Evolutionary conservation across 2,888 invertebrate species (phyloP).

Genomic region (Agrotis ipsilon): DNA sequence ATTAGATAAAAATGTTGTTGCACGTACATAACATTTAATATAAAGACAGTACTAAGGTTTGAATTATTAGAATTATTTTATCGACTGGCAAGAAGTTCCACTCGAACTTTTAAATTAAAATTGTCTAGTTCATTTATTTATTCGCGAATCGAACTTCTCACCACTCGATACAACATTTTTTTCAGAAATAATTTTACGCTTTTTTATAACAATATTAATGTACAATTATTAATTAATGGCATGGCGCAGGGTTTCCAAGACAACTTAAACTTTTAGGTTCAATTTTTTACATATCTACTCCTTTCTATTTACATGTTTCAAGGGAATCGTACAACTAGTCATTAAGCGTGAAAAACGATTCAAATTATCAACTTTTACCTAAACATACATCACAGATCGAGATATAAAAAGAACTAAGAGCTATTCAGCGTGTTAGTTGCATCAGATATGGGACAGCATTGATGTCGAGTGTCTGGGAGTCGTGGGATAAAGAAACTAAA

Average conservation of each 20-base stretch:
- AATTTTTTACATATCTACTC: constrained; percentile 71
- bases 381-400: constrained; percentile 90
- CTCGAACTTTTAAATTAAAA: constrained; percentile 41
- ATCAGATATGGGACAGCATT: constrained; percentile 43
- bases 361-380: constrained; percentile 88
- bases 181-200: constrained; percentile 51
- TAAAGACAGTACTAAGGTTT: constrained; percentile 53
- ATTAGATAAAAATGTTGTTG: constrained; percentile 74
- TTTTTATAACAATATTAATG: constrained; percentile 58
- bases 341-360: constrained; percentile 82
- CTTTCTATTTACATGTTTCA: constrained; percentile 79
- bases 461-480: constrained; percentile 34
- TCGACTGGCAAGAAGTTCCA: constrained; percentile 48
- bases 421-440: constrained; percentile 64
- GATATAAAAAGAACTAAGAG: constrained; percentile 80
- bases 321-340: constrained; percentile 81
- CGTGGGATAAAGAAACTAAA: constrained; percentile 67
- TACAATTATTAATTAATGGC: constrained; percentile 60
- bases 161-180: constrained; percentile 45
- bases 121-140: constrained; percentile 22
- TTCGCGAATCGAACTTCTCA: constrained; percentile 55
- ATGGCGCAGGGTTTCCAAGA: constrained; percentile 58
- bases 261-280: constrained; percentile 74
- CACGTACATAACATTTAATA: constrained; percentile 60
- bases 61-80: constrained; percentile 36